These are phyloP conservation scores for Sebastes hubbsi DNA, from an alignment of 2,797 vertebrate genomes.

Conservation along the genomic window DNA sequence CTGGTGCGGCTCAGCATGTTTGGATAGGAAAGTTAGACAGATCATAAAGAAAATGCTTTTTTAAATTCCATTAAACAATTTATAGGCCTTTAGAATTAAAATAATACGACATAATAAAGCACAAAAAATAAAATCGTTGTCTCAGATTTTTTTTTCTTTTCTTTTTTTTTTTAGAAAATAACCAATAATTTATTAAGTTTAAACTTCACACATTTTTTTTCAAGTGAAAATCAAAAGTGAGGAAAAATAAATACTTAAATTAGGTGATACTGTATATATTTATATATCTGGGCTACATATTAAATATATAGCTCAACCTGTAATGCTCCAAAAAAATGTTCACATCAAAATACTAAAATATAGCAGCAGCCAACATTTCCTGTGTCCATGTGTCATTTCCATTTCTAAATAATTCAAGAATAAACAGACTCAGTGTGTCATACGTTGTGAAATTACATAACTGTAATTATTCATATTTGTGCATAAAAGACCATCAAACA, in stretches of 20 bases:
- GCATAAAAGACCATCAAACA: constrained; percentile 49
- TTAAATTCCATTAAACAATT: neutral
- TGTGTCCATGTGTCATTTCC: constrained; percentile 39
- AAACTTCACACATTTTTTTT: constrained; percentile 76
- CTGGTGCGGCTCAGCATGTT: neutral
- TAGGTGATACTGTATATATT: constrained; percentile 42
- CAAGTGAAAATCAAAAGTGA: constrained; percentile 77
- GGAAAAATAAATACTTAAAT: constrained; percentile 57
- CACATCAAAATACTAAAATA: constrained; percentile 78
- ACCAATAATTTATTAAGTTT: constrained; percentile 80
- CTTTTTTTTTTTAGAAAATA: constrained; percentile 69
- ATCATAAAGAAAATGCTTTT: neutral
- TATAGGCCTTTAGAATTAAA: neutral
- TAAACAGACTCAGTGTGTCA: constrained; percentile 45
- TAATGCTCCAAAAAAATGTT: constrained; percentile 66
- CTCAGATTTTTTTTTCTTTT: neutral
- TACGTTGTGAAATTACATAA: constrained; percentile 49
- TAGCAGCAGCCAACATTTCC: constrained; percentile 73
- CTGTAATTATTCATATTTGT: constrained; percentile 32
- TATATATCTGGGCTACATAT: constrained; percentile 29
- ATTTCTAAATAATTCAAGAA: constrained; percentile 54
- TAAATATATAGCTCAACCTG: constrained; percentile 50
- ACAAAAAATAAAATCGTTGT: constrained; percentile 47
- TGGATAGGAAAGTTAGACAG: neutral
- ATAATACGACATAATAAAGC: neutral